Evolutionary conservation across 2,797 vertebrate genomes (phyloP), one percentile per base, ranked within the genome.

Genomic region (Hirundo rustica): DNA sequence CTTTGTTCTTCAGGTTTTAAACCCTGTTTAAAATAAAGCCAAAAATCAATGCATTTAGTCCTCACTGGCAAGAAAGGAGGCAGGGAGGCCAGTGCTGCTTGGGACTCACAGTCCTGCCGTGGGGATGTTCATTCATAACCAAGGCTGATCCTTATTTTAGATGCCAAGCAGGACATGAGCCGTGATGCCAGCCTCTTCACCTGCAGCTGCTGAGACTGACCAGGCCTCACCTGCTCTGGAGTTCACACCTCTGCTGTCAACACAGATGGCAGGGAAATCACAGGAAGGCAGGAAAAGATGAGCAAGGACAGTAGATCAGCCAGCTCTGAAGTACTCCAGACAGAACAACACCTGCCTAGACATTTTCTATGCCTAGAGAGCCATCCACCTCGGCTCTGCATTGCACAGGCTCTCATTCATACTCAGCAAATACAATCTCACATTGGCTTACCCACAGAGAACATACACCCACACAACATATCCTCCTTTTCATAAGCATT

Each of bases 391-490:
- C 67, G 44, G 81, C 60, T 48, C 47, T 18, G 0, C 5, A 5
- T 1, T 7, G 32, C 50, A 21, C 0, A 0, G 13, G 42, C 54
- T 32, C 50, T 72, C 66, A 11, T 16, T 44, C 29, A 40, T 74
- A 12, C 40, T 17, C 51, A 22, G 53, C 48, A 74, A 67, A 74
- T 3, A 15, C 1, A 17, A 7, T 7, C 48, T 13, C 25, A 58
- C n/a, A 5, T 0, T 62, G 48, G 40, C 40, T 79, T 32, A 53
- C 27, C 20, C 9, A 1, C 32, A 9, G 51, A 60, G 7, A 21
- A 54, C 8, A 9, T 2, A 48, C 60, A n/a, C 54, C 21, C 27
- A 8, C 29, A 25, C 0, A 3, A 3, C 15, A 3, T 6, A 72
- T n/a, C 55, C 51, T 57, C 45, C 72, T 21, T 71, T 38, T 32